phyloP scores from a whole-genome alignment of 2,888 invertebrate genomes.

The Athripsodes cinereus region DNA sequence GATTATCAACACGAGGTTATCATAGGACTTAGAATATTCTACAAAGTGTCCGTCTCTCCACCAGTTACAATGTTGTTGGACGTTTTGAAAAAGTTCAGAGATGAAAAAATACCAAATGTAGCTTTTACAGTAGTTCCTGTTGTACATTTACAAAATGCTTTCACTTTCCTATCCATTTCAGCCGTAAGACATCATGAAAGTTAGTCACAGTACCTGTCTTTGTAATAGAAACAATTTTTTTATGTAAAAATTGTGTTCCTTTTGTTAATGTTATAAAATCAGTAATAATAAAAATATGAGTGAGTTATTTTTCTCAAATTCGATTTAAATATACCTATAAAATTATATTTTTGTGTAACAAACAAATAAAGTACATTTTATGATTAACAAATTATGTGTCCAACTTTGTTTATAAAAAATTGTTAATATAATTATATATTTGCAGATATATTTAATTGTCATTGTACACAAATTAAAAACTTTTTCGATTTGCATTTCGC shows the following conservation, averaged over 20 bases:
- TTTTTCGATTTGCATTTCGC: too few relatives aligned
- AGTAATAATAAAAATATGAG: not conserved
- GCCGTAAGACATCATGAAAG: constrained; percentile 69
- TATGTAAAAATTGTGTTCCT: not conserved
- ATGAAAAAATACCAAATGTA: constrained; percentile 43
- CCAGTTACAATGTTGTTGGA: constrained; percentile 40
- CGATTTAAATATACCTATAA: not conserved
- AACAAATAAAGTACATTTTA: too few relatives aligned
- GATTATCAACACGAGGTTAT: constrained; percentile 50
- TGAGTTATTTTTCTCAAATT: not conserved
- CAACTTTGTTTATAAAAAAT: too few relatives aligned
- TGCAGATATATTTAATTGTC: too few relatives aligned
- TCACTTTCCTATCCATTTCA: constrained; percentile 77
- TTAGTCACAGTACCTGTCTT: not conserved
- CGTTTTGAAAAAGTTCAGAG: constrained; percentile 39
- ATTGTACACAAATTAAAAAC: too few relatives aligned
- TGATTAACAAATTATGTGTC: too few relatives aligned
- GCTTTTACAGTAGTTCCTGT: constrained; percentile 75
- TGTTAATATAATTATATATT: too few relatives aligned
- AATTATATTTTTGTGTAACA: too few relatives aligned
- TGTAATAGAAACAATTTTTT: too few relatives aligned
- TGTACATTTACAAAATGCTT: constrained; percentile 70
- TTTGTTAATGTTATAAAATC: not conserved
- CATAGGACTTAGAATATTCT: constrained; percentile 72
- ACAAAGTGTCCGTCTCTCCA: constrained; percentile 57